These are phyloP conservation scores for Griposia aprilina DNA, from an alignment of 2,888 invertebrate genomes.

Conservation along the genomic window DNA sequence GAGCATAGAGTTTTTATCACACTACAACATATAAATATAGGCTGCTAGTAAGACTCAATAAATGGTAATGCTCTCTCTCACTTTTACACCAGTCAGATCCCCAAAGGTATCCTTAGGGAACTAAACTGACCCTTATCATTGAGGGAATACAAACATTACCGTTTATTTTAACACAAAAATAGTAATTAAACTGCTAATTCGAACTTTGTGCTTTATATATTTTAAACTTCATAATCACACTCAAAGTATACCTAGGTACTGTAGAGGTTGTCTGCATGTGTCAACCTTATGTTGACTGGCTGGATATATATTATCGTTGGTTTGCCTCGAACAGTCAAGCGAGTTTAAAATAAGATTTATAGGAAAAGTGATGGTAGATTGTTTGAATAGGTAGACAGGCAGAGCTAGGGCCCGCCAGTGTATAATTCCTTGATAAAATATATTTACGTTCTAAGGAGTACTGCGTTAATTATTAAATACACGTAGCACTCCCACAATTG, in stretches of 20 bases:
- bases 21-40: not conserved
- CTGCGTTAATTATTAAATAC: too few relatives aligned
- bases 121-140: conserved; percentile 21
- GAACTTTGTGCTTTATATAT: conserved; percentile 18
- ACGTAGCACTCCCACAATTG: too few relatives aligned
- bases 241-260: not conserved
- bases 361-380: too few relatives aligned
- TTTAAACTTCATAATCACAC: conserved; percentile 8
- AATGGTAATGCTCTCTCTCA: not conserved
- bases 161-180: conserved; percentile 16
- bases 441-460: too few relatives aligned
- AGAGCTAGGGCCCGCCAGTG: too few relatives aligned
- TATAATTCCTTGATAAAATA: too few relatives aligned
- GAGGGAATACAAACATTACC: conserved; percentile 26
- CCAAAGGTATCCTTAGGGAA: conserved; percentile 9
- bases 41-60: not conserved
- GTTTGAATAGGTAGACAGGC: too few relatives aligned
- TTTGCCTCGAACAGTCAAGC: too few relatives aligned
- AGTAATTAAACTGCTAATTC: conserved; percentile 30
- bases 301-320: too few relatives aligned
- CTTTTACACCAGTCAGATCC: conserved; percentile 8
- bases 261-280: too few relatives aligned
- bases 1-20: not conserved
- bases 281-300: too few relatives aligned
- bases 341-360: too few relatives aligned